A percentile compares a stretch with the other conserved stretches of the same genome.
Evolutionary conservation across 2,797 vertebrate species (phyloP).

Genomic region (Myripristis murdjan): DNA sequence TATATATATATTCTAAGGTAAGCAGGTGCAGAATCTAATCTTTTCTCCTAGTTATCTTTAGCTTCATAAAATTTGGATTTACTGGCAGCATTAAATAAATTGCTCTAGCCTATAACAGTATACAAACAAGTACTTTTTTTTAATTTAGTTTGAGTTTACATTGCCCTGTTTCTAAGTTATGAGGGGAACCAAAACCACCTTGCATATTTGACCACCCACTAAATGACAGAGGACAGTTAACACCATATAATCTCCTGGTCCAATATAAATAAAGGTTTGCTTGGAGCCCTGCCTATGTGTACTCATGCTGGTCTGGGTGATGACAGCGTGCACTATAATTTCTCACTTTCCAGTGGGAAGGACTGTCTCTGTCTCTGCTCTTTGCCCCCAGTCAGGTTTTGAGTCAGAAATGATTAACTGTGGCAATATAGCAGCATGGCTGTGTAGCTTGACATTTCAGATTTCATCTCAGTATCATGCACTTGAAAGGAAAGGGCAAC

Average conservation of each 20-base stretch:
- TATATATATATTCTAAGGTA: not conserved
- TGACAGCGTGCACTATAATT: conserved; percentile 16
- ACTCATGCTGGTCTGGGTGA: conserved; percentile 30
- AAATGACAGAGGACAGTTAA: conserved; percentile 42
- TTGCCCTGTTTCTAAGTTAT: not conserved
- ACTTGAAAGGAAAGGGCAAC: not conserved
- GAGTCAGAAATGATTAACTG: conserved; percentile 57
- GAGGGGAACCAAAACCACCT: conserved; percentile 7
- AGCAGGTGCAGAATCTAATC: not conserved
- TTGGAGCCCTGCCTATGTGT: conserved; percentile 57
- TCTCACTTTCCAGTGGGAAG: conserved; percentile 34
- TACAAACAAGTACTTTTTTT: not conserved
- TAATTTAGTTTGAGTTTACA: not conserved
- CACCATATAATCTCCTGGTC: conserved; percentile 39
- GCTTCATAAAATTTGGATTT: conserved; percentile 1
- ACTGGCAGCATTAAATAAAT: not conserved
- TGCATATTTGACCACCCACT: conserved; percentile 29
- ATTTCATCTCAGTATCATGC: not conserved
- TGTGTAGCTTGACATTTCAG: not conserved
- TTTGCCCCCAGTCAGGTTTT: conserved; percentile 50
- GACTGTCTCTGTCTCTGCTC: conserved; percentile 24
- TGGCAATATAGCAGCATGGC: not conserved
- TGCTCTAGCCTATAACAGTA: not conserved
- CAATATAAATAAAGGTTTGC: conserved; percentile 65
- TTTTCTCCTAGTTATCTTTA: not conserved